Evolutionary conservation across 2,113 vertebrate species (phyloP), one percentile per base, ranked within the genome.

Genomic region (Astur gentilis): DNA sequence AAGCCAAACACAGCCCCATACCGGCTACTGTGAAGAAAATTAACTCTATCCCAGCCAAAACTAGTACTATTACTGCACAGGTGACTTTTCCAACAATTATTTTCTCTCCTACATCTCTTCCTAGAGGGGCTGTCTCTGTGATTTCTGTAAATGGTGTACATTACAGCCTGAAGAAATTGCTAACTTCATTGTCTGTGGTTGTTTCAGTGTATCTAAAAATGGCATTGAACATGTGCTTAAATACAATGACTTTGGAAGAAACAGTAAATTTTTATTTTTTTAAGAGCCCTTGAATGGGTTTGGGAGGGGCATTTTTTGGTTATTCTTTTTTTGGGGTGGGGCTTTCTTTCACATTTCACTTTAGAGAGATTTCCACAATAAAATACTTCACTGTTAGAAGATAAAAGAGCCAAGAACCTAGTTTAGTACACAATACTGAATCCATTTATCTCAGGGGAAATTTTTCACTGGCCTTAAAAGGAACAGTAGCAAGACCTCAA

Each of bases 301-400:
- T 87, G 36, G 4, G 4, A 52, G 25, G 49, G 23, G 25, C 4
- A 8, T 54, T 75, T 71, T 23, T 42, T 31, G 5, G 25, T 47
- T 52, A 1, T 45, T 44, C 12, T 7, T 47, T n/a, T n/a, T 36
- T 31, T 1, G 4, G 9, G 18, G 1, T 3, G 5, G 3, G 3
- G 23, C 4, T 32, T 70, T 64, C 18, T 87, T 71, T 76, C 21
- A 67, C 54, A 55, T 16, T 16, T 25, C 6, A 47, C 13, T 85
- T 61, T 26, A 40, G 29, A 65, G 26, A 49, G 5, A 22, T 62
- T 83, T 66, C 9, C 20, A 26, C 17, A 64, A 21, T 47, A 42
- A 73, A 85, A 47, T 54, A 4, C 15, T 50, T 90, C 50, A 67
- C 32, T 27, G 20, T 47, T 21, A 42, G 26, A 13, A 61, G 26